Conservation (phyloP, 2,113 vertebrate species). For the Nipponia nippon region DNA sequence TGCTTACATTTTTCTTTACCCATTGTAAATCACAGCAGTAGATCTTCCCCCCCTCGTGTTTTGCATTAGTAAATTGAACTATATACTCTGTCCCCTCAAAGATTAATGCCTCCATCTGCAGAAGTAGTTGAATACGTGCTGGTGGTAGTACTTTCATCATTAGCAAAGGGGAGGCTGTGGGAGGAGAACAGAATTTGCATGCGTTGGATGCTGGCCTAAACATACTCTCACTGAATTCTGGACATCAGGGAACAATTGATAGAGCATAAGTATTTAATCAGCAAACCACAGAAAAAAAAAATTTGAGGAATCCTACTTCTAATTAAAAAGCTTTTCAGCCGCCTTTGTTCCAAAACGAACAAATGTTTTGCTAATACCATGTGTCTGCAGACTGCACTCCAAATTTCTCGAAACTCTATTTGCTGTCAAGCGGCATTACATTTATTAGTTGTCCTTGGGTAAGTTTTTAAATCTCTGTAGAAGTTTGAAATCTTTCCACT, state of each 20-base stretch:
- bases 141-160: not conserved
- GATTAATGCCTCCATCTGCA: slow-evolving; percentile 35
- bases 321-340: slow-evolving; percentile 8
- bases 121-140: not conserved
- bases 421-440: not conserved
- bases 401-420: not conserved
- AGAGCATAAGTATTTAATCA: slow-evolving; percentile 8
- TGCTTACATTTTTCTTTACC: slow-evolving; percentile 3
- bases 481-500: not conserved
- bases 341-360: not conserved
- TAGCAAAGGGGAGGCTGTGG: slow-evolving; percentile 19
- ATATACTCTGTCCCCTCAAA: not conserved
- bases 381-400: not conserved
- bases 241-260: slow-evolving; percentile 22
- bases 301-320: not conserved
- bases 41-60: not conserved
- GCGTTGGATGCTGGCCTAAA: slow-evolving; percentile 21
- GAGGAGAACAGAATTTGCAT: slow-evolving; percentile 31
- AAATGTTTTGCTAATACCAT: not conserved
- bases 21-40: not conserved
- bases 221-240: not conserved
- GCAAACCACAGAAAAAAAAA: not conserved
- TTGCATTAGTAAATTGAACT: slow-evolving; percentile 51
- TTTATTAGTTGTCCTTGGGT: not conserved
- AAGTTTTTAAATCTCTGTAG: not conserved